These are phyloP conservation scores for Crypturellus tataupa DNA, from an alignment of 2,797 vertebrate genomes.

Conservation along the genomic window DNA sequence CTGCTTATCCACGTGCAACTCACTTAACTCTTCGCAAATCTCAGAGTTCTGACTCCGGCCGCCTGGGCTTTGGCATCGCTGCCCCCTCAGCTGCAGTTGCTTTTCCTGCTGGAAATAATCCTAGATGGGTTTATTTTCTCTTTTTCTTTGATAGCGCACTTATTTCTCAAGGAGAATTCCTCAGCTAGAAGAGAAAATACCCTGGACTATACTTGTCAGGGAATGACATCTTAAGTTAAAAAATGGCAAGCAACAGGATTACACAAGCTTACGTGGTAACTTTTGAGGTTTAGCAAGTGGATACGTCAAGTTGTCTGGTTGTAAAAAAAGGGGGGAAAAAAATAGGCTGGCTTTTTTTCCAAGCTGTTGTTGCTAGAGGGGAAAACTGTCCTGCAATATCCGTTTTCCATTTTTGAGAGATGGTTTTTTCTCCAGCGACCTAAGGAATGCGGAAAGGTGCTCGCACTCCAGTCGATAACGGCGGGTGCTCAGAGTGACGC, in stretches of 20 bases:
- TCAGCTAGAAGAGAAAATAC: constrained; percentile 38
- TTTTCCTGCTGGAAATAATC: constrained; percentile 79
- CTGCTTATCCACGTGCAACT: constrained; percentile 74
- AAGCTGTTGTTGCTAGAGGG: neutral
- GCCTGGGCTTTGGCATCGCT: constrained; percentile 73
- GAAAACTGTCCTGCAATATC: neutral
- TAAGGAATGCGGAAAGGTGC: fast-evolving
- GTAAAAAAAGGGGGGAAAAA: neutral
- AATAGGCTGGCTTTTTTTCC: neutral
- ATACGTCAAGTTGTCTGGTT: neutral
- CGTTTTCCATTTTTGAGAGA: neutral
- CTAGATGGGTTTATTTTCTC: constrained; percentile 70
- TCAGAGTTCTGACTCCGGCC: constrained; percentile 74
- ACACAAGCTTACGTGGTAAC: neutral
- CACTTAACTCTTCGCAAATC: constrained; percentile 79
- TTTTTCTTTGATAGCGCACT: constrained; percentile 50
- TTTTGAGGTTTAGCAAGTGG: neutral
- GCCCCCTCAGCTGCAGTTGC: constrained; percentile 70
- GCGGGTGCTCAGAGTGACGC: neutral
- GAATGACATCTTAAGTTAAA: neutral
- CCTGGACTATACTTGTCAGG: neutral
- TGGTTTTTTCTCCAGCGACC: neutral
- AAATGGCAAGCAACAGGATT: neutral
- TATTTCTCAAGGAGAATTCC: constrained; percentile 39
- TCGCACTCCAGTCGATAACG: neutral